Base-by-base conservation (phyloP, 1,140 invertebrate genomes). In the Drosophila malerkotliana region DNA sequence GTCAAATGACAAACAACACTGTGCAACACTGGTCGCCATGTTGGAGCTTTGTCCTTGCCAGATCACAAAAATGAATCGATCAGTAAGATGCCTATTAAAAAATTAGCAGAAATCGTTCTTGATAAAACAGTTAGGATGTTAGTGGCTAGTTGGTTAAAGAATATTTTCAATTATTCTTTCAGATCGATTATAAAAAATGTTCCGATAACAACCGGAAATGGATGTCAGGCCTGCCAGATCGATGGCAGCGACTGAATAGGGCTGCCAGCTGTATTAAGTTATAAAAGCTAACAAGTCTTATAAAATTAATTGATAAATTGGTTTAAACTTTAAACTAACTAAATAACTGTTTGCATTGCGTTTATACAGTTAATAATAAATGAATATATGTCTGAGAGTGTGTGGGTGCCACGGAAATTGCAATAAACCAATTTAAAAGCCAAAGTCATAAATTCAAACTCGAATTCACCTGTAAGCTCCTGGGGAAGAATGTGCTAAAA, bases 341-440 rank as follows among this genome's bases (percentile, higher is more conserved):
- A 56, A 61, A 61, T n/a, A 21, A 14, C 26, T 52, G 49, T 52
- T 30, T 12, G 12, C 12, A 10, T 56, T 12, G 10, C 7, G n/a
- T 28, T 28, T 18, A 7, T 12, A 28, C 8, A 61, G 41, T 39
- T 45, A 49, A 32, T 24, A 56, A 54, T 9, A 49, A 48, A 28
- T 3, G 15, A 41, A 48, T 6, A 30, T 28, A 49, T 54, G 54
- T 44, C 6, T 57, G 58, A 14, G n/a, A 30, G 30, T 51, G 73
- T 62, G 73, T 67, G 52, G 48, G 61, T 57, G 56, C 56, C 58
- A 30, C 75, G 73, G 77, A 69, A 80, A 71, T 81, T 74, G 74
- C 78, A 60, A 82, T 80, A 81, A 85, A 77, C 77, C 74, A 85
- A 85, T 85, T 85, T 87, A 64, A 87, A 81, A 81, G 62, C 64